These are phyloP conservation scores for Oceanodroma tethys DNA, from an alignment of 2,113 vertebrate species.

Conservation along the genomic window DNA sequence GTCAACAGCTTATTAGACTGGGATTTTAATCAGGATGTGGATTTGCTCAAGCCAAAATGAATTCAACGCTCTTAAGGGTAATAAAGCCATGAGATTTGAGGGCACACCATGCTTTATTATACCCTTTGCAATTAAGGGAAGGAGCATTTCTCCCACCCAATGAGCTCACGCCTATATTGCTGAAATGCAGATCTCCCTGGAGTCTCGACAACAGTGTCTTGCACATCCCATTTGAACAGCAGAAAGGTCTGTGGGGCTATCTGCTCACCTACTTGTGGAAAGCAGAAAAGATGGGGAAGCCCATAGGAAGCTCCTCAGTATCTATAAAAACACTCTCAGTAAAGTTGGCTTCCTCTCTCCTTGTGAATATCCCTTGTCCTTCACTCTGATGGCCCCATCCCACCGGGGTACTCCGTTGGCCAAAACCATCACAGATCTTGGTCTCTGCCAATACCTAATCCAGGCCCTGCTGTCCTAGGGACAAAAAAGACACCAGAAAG, in stretches of 20 bases:
- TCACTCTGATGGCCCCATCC: not conserved
- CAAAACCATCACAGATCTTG: not conserved
- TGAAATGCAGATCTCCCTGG: not conserved
- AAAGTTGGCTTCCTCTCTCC: not conserved
- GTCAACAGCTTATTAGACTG: constrained; percentile 46
- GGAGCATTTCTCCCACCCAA: not conserved
- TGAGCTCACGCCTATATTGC: not conserved
- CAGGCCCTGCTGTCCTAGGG: not conserved
- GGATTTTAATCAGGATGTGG: constrained; percentile 47
- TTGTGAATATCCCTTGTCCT: not conserved
- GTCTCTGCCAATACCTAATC: not conserved
- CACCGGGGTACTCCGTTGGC: not conserved
- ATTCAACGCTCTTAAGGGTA: not conserved
- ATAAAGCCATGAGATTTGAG: not conserved
- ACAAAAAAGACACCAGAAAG: not conserved
- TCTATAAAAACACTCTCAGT: not conserved
- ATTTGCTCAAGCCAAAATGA: not conserved
- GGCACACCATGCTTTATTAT: not conserved
- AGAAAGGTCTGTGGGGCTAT: not conserved
- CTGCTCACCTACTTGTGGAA: not conserved
- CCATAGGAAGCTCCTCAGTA: not conserved
- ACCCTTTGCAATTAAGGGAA: not conserved
- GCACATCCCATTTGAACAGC: not conserved
- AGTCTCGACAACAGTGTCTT: not conserved
- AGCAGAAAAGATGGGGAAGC: not conserved